Evolutionary conservation across 2,888 invertebrate genomes (phyloP).

Genomic region (Nyleta sp.): DNA sequence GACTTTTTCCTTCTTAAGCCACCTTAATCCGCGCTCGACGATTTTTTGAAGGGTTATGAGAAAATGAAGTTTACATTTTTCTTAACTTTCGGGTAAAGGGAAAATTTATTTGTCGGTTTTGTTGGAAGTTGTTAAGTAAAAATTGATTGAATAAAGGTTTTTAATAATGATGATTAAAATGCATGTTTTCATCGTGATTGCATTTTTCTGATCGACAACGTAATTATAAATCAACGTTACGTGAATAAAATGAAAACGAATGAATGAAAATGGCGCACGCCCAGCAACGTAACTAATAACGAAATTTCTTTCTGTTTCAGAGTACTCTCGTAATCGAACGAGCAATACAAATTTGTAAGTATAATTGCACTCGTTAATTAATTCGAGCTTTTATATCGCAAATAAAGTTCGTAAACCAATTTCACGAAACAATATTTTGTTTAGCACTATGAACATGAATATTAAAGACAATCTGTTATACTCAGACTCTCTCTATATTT

Average conservation of each 20-base stretch:
- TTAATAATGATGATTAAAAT: too few relatives aligned
- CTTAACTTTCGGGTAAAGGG: too few relatives aligned
- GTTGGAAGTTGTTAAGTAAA: too few relatives aligned
- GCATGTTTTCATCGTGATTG: too few relatives aligned
- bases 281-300: neutral
- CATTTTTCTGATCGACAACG: neutral
- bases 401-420: neutral
- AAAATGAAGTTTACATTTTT: too few relatives aligned
- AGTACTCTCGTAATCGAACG: neutral
- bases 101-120: too few relatives aligned
- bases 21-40: neutral
- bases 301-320: constrained; percentile 11
- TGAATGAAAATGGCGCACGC: neutral
- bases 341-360: constrained; percentile 5
- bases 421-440: constrained; percentile 1
- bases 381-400: constrained; percentile 1
- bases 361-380: constrained; percentile 11
- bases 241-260: neutral
- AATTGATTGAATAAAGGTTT: too few relatives aligned
- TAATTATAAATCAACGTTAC: neutral
- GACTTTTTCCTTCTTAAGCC: constrained; percentile 2
- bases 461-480: neutral
- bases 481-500: too few relatives aligned
- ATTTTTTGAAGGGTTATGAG: neutral
- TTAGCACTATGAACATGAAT: neutral